Evolutionary conservation across 2,113 vertebrate species (phyloP), one percentile per base, ranked within the genome.

Genomic region (Rattus rattus): DNA sequence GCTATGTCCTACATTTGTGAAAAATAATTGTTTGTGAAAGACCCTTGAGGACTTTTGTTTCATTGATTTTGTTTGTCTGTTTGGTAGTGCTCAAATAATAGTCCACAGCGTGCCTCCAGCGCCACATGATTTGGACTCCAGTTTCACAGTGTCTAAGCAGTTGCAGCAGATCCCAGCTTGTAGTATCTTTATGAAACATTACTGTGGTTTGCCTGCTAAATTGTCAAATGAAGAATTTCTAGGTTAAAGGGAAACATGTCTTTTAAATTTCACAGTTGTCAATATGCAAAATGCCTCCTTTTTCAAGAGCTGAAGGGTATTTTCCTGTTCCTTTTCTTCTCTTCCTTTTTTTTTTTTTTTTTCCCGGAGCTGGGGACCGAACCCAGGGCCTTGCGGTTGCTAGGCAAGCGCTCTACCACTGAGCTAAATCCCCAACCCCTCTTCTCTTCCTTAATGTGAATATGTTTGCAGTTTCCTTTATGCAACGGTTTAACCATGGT

Each of bases 221-320:
- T 80, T 85, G 33, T 22, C 17, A 72, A 7, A 87, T 88, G 83
- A 75, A n/a, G 72, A 91, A 67, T 80, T 96, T 94, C n/a, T 81
- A 19, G 33, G 12, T 52, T 47, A 88, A 67, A 90, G 28, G 59
- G 5, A 43, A 13, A 72, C 69, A 47, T 14, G 1, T 39, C 76
- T 81, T 83, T 91, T 24, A 47, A 52, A 81, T 87, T 76, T 94
- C 14, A 69, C n/a, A 56, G 3, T 16, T 75, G 17, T 89, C 19
- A 92, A 13, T 90, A 43, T 43, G 43, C 43, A 43, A 43, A 43
- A 84, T 93, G n/a, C 36, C 59, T 92, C 76, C 39, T 88, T 36
- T 33, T n/a, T 16, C 8, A 80, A 73, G 11, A 6, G 2, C 19
- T 72, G 1, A 59, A 90, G 24, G 6, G 61, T 33, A 17, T 6